These are phyloP conservation scores for Synanthedon tipuliformis DNA, from an alignment of 2,888 invertebrate genomes.

Conservation along the genomic window DNA sequence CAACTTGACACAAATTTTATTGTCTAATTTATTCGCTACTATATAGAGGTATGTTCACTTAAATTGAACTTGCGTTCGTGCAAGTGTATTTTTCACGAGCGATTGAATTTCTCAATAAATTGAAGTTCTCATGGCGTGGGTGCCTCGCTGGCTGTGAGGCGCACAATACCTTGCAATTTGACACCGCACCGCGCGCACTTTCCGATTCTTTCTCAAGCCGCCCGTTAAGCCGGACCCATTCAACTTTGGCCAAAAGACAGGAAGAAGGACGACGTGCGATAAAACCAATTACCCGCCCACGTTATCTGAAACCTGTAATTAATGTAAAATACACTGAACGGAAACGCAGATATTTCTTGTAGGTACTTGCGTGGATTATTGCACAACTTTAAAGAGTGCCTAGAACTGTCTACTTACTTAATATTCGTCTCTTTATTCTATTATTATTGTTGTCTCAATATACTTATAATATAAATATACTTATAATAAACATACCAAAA, in stretches of 20 bases:
- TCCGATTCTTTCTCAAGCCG: constrained; percentile 31
- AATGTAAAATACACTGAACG: constrained; percentile 56
- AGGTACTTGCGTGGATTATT: too few species aligned
- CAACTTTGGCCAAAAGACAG: constrained; percentile 53
- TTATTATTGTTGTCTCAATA: too few species aligned
- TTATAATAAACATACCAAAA: too few species aligned
- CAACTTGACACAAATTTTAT: too few species aligned
- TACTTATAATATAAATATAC: too few species aligned
- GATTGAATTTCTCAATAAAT: not conserved
- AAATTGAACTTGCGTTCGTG: not conserved
- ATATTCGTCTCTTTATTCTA: too few species aligned
- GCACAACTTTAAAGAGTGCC: too few species aligned
- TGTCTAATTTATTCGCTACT: too few species aligned
- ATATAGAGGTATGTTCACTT: not conserved
- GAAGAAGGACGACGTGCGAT: constrained; percentile 61
- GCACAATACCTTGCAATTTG: constrained; percentile 44
- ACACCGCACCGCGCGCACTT: constrained; percentile 39
- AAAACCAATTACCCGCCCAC: constrained; percentile 65
- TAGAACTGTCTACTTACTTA: too few species aligned
- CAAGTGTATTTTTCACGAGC: constrained; percentile 5
- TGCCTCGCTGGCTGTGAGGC: constrained; percentile 37
- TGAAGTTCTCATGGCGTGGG: constrained; percentile 28
- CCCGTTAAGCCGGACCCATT: constrained; percentile 17
- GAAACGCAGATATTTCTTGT: constrained; percentile 21
- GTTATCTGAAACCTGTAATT: constrained; percentile 64